Percentiles rank a stretch among this genome's conserved stretches.
Conservation (phyloP, 2,797 vertebrate genomes). For the Pseudochromis fuscus region DNA sequence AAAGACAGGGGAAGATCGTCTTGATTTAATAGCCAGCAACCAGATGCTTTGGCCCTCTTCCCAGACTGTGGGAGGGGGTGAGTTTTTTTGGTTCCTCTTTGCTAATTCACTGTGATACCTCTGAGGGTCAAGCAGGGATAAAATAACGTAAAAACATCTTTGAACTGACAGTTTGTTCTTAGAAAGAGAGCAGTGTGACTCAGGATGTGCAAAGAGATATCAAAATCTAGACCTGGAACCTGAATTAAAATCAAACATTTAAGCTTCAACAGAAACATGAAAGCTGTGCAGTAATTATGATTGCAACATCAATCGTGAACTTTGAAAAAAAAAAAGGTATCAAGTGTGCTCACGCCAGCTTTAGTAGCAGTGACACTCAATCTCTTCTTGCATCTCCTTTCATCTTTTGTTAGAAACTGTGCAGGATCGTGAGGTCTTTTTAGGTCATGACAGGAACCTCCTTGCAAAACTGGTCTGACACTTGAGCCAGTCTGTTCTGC, state of each 20-base stretch:
- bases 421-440: background rate
- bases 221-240: background rate
- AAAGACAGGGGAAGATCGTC: slow-evolving; percentile 39
- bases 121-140: slow-evolving; percentile 42
- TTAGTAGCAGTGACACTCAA: slow-evolving; percentile 7
- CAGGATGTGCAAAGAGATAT: background rate
- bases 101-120: slow-evolving; percentile 47
- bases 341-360: background rate
- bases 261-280: slow-evolving; percentile 2
- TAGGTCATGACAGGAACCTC: slow-evolving; percentile 10
- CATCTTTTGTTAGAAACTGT: slow-evolving; percentile 25
- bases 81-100: slow-evolving; percentile 50
- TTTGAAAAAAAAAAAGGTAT: slow-evolving; percentile 5
- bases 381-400: slow-evolving; percentile 9
- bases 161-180: slow-evolving; percentile 33
- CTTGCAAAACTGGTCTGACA: slow-evolving; percentile 13
- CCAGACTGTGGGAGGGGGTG: slow-evolving; percentile 56
- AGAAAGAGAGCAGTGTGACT: background rate
- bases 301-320: background rate
- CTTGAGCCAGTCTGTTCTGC: slow-evolving; percentile 3
- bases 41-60: slow-evolving; percentile 71
- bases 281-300: slow-evolving; percentile 2
- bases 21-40: slow-evolving; percentile 49
- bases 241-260: slow-evolving; percentile 2
- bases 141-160: slow-evolving; percentile 41